These are phyloP conservation scores for Calliopum simillimum DNA, from an alignment of 2,888 invertebrate species.

Conservation along the genomic window DNA sequence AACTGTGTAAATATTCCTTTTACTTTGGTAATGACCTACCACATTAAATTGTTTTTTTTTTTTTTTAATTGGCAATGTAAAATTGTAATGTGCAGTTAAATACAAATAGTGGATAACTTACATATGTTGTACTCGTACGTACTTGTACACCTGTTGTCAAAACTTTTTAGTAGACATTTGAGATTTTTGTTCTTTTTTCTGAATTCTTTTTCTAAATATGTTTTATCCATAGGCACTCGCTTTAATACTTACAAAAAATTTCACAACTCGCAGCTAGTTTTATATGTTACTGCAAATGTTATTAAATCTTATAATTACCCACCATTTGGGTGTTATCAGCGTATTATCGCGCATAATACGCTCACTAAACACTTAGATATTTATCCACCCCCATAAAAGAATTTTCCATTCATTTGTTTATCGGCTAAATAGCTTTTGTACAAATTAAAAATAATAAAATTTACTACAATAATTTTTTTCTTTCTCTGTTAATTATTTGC, in stretches of 20 bases:
- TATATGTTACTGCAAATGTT: slow-evolving; percentile 55
- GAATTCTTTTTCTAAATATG: not conserved
- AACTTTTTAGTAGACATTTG: not conserved
- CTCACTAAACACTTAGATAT: not conserved
- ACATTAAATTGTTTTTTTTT: not conserved
- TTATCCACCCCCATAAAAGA: not conserved
- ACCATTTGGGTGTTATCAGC: slow-evolving; percentile 24
- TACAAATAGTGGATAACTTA: not conserved
- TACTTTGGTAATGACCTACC: slow-evolving; percentile 24
- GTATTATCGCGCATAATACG: not conserved
- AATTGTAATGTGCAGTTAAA: too few relatives aligned
- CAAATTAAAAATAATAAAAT: slow-evolving; percentile 19
- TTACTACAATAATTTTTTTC: not conserved
- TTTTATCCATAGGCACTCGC: too few relatives aligned
- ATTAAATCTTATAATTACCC: slow-evolving; percentile 44
- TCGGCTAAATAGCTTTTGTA: not conserved
- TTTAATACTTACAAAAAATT: slow-evolving; percentile 18
- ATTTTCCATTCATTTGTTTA: not conserved
- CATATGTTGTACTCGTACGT: slow-evolving; percentile 3
- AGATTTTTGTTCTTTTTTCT: not conserved
- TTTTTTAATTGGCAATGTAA: slow-evolving; percentile 6
- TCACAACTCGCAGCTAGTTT: slow-evolving; percentile 41
- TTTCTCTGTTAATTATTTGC: slow-evolving; percentile 12
- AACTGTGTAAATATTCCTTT: slow-evolving; percentile 1
- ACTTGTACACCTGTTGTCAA: not conserved